These are phyloP conservation scores for Caenorhabditis elegans DNA, from an alignment of 1,140 invertebrate genomes.

Conservation along the genomic window DNA sequence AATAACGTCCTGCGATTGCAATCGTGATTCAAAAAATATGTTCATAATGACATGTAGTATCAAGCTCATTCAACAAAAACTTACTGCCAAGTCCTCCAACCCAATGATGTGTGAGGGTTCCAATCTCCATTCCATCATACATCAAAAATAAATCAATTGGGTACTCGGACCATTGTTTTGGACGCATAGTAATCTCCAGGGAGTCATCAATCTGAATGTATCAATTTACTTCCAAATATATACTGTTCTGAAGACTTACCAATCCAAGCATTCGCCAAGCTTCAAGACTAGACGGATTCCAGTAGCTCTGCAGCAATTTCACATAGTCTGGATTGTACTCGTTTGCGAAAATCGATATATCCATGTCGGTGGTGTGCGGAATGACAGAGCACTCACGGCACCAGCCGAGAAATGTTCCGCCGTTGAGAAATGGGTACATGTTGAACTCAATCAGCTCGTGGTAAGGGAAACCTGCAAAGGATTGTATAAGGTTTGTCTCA, in stretches of 20 bases:
- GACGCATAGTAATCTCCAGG: not conserved
- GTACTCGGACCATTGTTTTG: not conserved
- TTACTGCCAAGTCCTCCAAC: not conserved
- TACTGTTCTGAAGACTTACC: not conserved
- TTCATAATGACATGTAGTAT: too few relatives aligned
- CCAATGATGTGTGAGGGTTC: not conserved
- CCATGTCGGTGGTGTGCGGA: not conserved
- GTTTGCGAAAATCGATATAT: not conserved
- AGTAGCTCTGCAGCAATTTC: not conserved
- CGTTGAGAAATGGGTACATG: constrained; percentile 23
- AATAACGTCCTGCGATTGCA: too few relatives aligned
- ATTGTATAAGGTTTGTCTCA: too few relatives aligned
- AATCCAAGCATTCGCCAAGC: not conserved
- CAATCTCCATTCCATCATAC: not conserved
- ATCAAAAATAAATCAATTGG: constrained; percentile 18
- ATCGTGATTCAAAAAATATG: too few relatives aligned
- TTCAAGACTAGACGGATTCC: not conserved
- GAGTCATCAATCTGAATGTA: not conserved
- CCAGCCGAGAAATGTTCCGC: not conserved
- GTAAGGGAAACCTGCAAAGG: too few relatives aligned
- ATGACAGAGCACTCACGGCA: constrained; percentile 22
- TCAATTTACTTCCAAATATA: not conserved
- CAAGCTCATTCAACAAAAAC: too few relatives aligned
- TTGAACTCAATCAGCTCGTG: not conserved
- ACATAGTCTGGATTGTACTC: not conserved